Evolutionary conservation across 2,797 vertebrate species (phyloP).

Genomic region (Anomalospiza imberbis): DNA sequence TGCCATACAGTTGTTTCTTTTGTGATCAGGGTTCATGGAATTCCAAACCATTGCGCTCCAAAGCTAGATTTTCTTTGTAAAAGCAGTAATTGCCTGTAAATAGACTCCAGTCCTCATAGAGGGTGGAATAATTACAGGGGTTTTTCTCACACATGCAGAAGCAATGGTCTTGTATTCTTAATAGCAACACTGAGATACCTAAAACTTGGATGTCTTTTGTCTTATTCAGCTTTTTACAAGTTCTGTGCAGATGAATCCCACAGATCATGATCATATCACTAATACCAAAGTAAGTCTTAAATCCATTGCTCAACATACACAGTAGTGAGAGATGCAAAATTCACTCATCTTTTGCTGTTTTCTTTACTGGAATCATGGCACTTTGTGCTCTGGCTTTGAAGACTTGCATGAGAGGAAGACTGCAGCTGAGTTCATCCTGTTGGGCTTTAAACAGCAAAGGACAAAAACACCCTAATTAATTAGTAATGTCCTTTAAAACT

Average conservation of each 20-base stretch:
- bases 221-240: conserved; percentile 80
- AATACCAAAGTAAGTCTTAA: conserved; percentile 80
- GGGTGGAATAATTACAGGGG: neutral
- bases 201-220: conserved; percentile 67
- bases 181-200: neutral
- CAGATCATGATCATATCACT: conserved; percentile 77
- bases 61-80: neutral
- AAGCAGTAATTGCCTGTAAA: neutral
- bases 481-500: neutral
- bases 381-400: neutral
- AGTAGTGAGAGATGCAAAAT: conserved; percentile 2
- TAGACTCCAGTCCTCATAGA: neutral
- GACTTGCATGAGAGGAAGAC: neutral
- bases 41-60: neutral
- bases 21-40: neutral
- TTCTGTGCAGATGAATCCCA: conserved; percentile 80
- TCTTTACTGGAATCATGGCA: neutral
- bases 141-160: neutral
- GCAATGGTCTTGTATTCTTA: neutral
- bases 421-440: neutral
- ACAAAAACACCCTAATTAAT: neutral
- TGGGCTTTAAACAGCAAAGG: neutral
- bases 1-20: neutral
- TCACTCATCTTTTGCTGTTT: neutral
- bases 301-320: conserved; percentile 44